Evolutionary conservation across 2,888 invertebrate species (phyloP).

Genomic region (Calliphora vomitoria): DNA sequence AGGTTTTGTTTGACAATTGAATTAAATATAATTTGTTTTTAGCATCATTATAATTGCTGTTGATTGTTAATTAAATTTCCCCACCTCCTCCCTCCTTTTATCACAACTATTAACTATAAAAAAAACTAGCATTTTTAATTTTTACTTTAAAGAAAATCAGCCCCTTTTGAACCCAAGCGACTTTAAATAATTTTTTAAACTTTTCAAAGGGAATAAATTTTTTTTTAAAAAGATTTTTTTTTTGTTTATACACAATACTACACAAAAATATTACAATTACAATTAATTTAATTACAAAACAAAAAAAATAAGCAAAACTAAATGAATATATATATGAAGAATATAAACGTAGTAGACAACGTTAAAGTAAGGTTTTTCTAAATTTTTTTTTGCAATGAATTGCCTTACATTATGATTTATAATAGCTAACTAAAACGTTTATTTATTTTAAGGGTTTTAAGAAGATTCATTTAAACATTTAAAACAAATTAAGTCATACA

Average conservation of each 20-base stretch:
- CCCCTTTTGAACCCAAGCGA: slow-evolving; percentile 12
- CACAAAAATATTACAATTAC: not conserved
- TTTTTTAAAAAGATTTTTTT: too few species aligned
- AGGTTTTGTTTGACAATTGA: not conserved
- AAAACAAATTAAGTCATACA: slow-evolving; percentile 59
- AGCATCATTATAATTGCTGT: not conserved
- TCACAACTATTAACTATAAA: not conserved
- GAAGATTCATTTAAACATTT: slow-evolving; percentile 24
- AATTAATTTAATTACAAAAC: not conserved
- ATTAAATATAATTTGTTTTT: not conserved
- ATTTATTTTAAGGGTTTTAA: slow-evolving; percentile 41
- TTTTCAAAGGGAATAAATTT: not conserved
- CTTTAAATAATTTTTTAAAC: slow-evolving; percentile 18
- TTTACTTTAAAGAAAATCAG: not conserved
- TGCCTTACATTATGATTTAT: slow-evolving; percentile 38
- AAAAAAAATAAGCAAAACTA: slow-evolving; percentile 3
- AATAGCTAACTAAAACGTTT: not conserved
- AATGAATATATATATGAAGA: not conserved
- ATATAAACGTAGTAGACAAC: not conserved
- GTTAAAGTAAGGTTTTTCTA: slow-evolving; percentile 50
- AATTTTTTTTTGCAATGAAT: slow-evolving; percentile 56
- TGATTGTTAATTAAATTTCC: slow-evolving; percentile 11
- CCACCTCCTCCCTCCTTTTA: not conserved
- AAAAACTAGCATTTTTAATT: not conserved
- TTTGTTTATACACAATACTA: not conserved